Evolutionary conservation across 1,140 invertebrate species (phyloP), one percentile per base, ranked within the genome.

Genomic region (Hylaeus anthracinus): DNA sequence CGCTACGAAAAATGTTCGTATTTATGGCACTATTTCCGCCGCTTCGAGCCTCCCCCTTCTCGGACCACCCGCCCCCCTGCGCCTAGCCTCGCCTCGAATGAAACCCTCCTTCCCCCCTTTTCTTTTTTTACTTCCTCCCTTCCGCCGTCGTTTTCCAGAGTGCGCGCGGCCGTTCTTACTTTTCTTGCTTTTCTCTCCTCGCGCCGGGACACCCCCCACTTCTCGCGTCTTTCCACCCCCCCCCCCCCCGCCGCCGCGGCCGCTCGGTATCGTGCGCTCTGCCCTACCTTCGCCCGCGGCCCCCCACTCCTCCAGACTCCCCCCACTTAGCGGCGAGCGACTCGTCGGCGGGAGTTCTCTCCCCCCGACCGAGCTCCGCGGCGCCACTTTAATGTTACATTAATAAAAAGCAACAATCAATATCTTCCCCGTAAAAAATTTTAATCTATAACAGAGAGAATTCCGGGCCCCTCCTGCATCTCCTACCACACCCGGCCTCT

Each of bases 341-440:
- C 76, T 80, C 74, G 75, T 48, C 79, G 76, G 75, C 84, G 77
- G 70, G 77, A 79, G 71, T 84, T 84, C 82, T 26, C 58, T 37
- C 83, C 84, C 26, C 26, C 26, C 26, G 26, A 79, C 83, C 86
- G 82, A 83, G 87, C 80, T 84, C 85, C 77, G 70, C 72, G 84
- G 80, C 86, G 87, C 90, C 90, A 91, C 91, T 92, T 92, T 91
- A 92, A 93, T 93, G 92, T 92, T 91, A 92, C 92, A 92, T 92
- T 93, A 92, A 93, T 93, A 93, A 92, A 93, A 93, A 92, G 92
- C 91, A 92, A 93, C 92, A 93, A 93, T 93, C 92, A 93, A 93
- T 93, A 93, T 93, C 92, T 93, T 91, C 88, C 86, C 90, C 83
- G 92, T 91, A 92, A 92, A 93, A 92, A 92, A 92, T 91, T 92